A percentile compares a stretch with the other conserved stretches of the same genome.
phyloP scores from a whole-genome alignment of 2,888 invertebrate species.

The Criorhina ranunculi region DNA sequence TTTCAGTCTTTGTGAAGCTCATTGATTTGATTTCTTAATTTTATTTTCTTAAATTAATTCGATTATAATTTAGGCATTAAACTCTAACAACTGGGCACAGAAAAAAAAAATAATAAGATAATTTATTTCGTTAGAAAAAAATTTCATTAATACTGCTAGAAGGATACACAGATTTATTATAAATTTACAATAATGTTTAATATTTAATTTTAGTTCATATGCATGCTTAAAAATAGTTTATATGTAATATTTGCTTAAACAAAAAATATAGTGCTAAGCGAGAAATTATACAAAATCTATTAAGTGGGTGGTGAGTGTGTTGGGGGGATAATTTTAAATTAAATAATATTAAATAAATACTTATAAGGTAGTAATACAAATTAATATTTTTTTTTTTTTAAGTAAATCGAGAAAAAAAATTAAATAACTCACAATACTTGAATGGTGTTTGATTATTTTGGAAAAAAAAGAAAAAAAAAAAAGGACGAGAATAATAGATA shows the following conservation, averaged over 20 bases:
- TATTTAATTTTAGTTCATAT: neutral
- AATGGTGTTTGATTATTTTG: conserved; percentile 43
- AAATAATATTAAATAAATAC: conserved; percentile 75
- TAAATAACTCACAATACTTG: conserved; percentile 60
- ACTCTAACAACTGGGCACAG: conserved; percentile 72
- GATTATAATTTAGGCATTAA: conserved; percentile 57
- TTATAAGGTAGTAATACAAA: conserved; percentile 70
- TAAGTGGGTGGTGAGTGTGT: conserved; percentile 46
- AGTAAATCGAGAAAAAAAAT: conserved; percentile 23
- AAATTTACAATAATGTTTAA: conserved; percentile 41
- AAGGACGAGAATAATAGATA: conserved; percentile 20
- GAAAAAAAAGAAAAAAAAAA: too few relatives aligned
- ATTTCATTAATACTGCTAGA: conserved; percentile 70
- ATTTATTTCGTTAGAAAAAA: conserved; percentile 48
- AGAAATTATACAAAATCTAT: conserved; percentile 26
- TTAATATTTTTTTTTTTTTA: conserved; percentile 19
- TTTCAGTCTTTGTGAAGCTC: conserved; percentile 75
- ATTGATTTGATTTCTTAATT: conserved; percentile 49
- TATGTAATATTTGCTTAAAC: neutral
- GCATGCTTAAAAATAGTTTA: neutral
- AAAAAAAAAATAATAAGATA: conserved; percentile 16
- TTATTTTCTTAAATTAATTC: conserved; percentile 35
- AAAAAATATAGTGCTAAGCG: conserved; percentile 41
- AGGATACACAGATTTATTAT: conserved; percentile 42
- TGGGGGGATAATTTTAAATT: conserved; percentile 37